Evolutionary conservation across 92 coral and sea anemone genomes (phyloP), one percentile per base, ranked within the genome.

Genomic region (Porites rus): DNA sequence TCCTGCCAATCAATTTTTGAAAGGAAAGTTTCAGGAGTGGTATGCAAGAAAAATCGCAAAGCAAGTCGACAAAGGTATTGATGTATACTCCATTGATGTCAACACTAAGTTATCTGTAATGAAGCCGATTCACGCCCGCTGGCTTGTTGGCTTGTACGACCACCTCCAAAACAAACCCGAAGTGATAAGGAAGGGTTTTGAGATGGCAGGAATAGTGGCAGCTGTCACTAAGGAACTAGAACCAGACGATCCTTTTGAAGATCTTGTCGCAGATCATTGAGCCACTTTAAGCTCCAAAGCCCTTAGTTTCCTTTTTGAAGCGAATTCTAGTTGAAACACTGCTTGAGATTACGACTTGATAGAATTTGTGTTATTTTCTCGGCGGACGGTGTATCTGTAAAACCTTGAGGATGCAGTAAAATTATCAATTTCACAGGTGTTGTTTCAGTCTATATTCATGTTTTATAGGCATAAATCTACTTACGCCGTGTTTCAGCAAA

Each of bases 1-100:
- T 51, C 83, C 76, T 20, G 85, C 85, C 56, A 78, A 86, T 25
- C 89, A 76, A 46, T 86, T 86, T 69, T 65, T 86, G 75, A 75
- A 64, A 73, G 70, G 76, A 64, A 84, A 75, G 63, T 75, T 75
- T 74, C 58, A 84, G 43, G 82, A 76, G 72, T 66, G 82, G 69
- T 65, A 63, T 18, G 28, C 28, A 25, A 25, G 28, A 25, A 2
- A 25, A 25, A 25, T 25, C 28, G 28, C 28, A 25, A 25, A 80
- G 68, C 79, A 77, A 43, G 84, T 86, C 50, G 79, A 85, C 65
- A 56, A 69, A 53, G 84, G 84, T 18, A 52, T 70, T 69, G 85
- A 87, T 77, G 85, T 76, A 65, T 68, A 85, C 72, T 65, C 78
- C 3, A 69, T 76, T 51, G 51, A 85, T 85, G 71, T 85, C 43